These are phyloP conservation scores for Otus scops DNA, from an alignment of 2,797 vertebrate species.

Conservation along the genomic window DNA sequence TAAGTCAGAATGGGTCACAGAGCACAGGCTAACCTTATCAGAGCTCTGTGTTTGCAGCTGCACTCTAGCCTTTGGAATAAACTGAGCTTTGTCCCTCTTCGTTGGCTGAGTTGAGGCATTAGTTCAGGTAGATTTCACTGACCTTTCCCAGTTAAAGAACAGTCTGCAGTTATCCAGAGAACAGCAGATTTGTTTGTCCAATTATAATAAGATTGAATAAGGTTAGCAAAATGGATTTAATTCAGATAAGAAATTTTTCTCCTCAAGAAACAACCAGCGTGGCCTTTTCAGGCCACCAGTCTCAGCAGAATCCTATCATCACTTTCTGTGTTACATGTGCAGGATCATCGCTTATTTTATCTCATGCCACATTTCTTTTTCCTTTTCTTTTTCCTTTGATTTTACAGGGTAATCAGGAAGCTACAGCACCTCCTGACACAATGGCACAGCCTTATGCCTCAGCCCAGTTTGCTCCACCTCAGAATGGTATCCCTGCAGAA, in stretches of 20 bases:
- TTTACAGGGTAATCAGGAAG: slow-evolving; percentile 93
- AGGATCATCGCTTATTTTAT: not conserved
- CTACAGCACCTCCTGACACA: slow-evolving; percentile 90
- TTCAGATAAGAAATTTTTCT: not conserved
- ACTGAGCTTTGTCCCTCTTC: not conserved
- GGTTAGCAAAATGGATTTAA: not conserved
- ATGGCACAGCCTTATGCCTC: slow-evolving; percentile 95
- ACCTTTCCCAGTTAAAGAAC: not conserved
- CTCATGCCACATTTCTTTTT: not conserved
- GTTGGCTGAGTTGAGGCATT: not conserved
- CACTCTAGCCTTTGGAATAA: not conserved
- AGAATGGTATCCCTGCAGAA: slow-evolving; percentile 91
- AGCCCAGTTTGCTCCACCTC: slow-evolving; percentile 89
- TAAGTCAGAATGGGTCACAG: not conserved
- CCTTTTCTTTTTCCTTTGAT: not conserved
- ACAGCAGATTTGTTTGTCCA: not conserved
- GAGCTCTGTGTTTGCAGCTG: not conserved
- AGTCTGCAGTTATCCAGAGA: not conserved
- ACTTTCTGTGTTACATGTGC: fast-evolving
- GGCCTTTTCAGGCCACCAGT: not conserved
- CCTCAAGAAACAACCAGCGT: not conserved
- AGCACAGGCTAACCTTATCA: not conserved
- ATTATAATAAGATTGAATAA: not conserved
- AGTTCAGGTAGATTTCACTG: not conserved
- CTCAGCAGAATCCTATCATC: not conserved